Conservation (phyloP, 1,140 invertebrate genomes). For the Habropoda laboriosa region DNA sequence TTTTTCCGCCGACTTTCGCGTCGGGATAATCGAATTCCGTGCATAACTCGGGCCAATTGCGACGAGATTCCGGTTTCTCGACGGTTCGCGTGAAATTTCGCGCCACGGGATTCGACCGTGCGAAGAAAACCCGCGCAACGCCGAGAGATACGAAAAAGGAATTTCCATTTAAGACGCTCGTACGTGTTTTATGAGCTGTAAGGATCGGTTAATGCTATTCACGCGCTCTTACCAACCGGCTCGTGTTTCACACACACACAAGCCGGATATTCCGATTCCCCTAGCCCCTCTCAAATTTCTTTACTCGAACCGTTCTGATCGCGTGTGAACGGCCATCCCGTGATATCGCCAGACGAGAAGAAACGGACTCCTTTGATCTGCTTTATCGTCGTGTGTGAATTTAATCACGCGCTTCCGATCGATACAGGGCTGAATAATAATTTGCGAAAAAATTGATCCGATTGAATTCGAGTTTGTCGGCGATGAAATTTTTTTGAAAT, state of each 20-base stretch:
- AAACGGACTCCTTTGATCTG: background rate
- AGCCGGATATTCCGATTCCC: slow-evolving; percentile 17
- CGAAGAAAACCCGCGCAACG: background rate
- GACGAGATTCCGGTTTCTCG: slow-evolving; percentile 42
- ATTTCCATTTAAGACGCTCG: slow-evolving; percentile 46
- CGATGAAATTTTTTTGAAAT: no score
- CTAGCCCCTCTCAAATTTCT: background rate
- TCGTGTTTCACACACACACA: slow-evolving; percentile 4
- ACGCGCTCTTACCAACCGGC: background rate
- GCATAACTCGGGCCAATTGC: slow-evolving; percentile 57
- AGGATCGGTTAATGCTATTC: slow-evolving; percentile 18
- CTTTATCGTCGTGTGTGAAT: background rate
- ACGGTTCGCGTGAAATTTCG: slow-evolving; percentile 27
- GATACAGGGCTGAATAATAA: no score
- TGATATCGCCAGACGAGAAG: background rate
- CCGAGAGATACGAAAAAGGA: slow-evolving; percentile 29
- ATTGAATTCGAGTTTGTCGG: no score
- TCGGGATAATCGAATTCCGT: slow-evolving; percentile 65
- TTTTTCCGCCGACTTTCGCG: slow-evolving; percentile 7
- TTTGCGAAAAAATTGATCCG: no score
- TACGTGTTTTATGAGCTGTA: slow-evolving; percentile 31
- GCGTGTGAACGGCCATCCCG: background rate
- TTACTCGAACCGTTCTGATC: slow-evolving; percentile 12
- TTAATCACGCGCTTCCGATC: no score
- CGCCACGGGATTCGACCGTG: background rate